These are phyloP conservation scores for Cyphomyrus plagiostoma DNA, from an alignment of 2,113 vertebrate genomes.

Conservation along the genomic window DNA sequence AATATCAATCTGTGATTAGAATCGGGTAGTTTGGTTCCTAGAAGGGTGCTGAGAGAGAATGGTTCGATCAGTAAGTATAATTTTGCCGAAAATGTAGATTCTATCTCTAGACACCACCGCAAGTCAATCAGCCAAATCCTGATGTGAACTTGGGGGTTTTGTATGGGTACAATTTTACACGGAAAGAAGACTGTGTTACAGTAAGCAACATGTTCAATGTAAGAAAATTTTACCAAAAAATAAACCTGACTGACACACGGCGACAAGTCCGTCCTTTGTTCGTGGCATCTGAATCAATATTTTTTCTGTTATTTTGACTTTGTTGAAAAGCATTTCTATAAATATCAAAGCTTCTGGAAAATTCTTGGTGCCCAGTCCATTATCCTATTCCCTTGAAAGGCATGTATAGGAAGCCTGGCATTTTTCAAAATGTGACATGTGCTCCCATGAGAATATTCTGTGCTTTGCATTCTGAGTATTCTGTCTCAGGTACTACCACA, in stretches of 20 bases:
- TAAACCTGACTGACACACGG: not conserved
- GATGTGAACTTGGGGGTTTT: not conserved
- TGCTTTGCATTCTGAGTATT: not conserved
- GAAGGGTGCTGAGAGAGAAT: not conserved
- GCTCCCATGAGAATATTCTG: not conserved
- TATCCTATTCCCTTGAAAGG: slow-evolving; percentile 11
- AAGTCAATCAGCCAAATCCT: not conserved
- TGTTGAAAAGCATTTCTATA: not conserved
- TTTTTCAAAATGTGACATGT: slow-evolving; percentile 12
- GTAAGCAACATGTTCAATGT: not conserved
- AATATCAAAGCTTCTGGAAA: not conserved
- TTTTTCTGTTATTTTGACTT: slow-evolving; percentile 7
- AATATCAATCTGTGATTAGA: not conserved
- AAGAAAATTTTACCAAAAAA: not conserved
- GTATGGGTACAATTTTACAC: not conserved
- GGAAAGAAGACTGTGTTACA: not conserved
- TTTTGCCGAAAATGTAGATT: not conserved
- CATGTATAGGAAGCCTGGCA: not conserved
- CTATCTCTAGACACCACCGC: not conserved
- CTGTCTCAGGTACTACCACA: not conserved
- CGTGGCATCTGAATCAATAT: not conserved
- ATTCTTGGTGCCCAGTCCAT: not conserved
- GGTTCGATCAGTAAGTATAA: not conserved
- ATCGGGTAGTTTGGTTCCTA: not conserved
- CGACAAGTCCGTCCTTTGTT: not conserved